Percentiles rank a stretch among this genome's conserved stretches.
phyloP scores from a whole-genome alignment of 2,888 invertebrate genomes.

The Conomelus anceps region DNA sequence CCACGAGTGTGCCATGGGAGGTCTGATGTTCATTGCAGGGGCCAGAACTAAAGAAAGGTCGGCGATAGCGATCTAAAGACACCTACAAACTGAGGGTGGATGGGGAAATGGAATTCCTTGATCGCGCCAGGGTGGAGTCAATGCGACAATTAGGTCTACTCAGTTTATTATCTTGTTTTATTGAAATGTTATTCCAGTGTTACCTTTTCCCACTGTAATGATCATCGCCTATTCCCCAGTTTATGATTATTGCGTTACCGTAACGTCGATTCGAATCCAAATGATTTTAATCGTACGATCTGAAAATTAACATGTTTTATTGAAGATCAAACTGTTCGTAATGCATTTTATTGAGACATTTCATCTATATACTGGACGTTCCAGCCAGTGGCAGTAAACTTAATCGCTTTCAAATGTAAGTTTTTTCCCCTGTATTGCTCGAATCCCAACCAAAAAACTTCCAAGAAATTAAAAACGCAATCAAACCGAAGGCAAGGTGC shows the following conservation, averaged over 20 bases:
- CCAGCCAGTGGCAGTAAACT: not conserved
- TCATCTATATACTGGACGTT: not conserved
- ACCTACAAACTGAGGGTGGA: not conserved
- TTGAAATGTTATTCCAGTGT: slow-evolving; percentile 28
- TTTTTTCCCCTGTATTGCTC: not conserved
- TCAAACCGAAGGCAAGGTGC: not conserved
- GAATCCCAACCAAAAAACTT: not conserved
- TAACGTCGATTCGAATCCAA: slow-evolving; percentile 4
- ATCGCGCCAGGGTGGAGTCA: not conserved
- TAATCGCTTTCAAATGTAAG: not conserved
- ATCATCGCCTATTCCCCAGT: slow-evolving; percentile 17
- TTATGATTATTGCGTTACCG: slow-evolving; percentile 22
- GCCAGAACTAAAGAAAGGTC: not conserved
- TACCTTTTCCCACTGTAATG: slow-evolving; percentile 21
- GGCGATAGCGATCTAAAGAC: not conserved
- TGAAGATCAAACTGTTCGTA: slow-evolving; percentile 3
- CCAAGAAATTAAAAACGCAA: not conserved
- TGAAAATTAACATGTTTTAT: slow-evolving; percentile 25
- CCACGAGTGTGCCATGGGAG: too few relatives aligned
- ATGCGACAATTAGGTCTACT: slow-evolving; percentile 22
- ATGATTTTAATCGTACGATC: slow-evolving; percentile 1
- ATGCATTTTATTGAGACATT: slow-evolving; percentile 12
- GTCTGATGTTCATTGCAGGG: not conserved
- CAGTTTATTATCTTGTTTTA: slow-evolving; percentile 26
- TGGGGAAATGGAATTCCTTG: not conserved